phyloP scores from a whole-genome alignment of 1,140 invertebrate species.

The Cydia pomonella region DNA sequence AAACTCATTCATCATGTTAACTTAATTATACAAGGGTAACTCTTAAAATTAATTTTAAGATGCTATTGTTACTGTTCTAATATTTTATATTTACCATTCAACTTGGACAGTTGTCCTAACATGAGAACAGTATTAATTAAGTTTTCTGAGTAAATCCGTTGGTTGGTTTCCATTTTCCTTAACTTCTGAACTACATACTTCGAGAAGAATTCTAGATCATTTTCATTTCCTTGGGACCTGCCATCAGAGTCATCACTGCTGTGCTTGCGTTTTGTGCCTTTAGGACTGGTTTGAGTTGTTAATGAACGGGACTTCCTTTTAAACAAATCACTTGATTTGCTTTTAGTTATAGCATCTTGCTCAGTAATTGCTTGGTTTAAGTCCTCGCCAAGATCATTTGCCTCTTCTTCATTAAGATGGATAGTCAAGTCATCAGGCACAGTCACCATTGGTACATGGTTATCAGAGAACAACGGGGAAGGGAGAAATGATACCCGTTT shows the following conservation, averaged over 20 bases:
- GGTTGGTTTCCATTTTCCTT: slow-evolving; percentile 74
- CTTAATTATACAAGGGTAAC: slow-evolving; percentile 17
- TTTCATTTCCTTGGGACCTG: slow-evolving; percentile 60
- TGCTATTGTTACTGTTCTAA: slow-evolving; percentile 19
- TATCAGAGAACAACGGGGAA: slow-evolving; percentile 67
- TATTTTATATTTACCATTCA: slow-evolving; percentile 74
- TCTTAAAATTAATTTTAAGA: slow-evolving; percentile 4
- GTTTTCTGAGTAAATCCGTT: slow-evolving; percentile 76
- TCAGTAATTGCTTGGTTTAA: slow-evolving; percentile 62
- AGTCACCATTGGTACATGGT: slow-evolving; percentile 74
- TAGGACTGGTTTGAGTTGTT: slow-evolving; percentile 52
- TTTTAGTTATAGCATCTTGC: slow-evolving; percentile 38
- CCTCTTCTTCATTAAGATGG: slow-evolving; percentile 72
- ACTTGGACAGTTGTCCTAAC: slow-evolving; percentile 69
- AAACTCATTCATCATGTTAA: slow-evolving; percentile 1
- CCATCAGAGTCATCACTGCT: slow-evolving; percentile 48
- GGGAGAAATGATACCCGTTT: slow-evolving; percentile 72
- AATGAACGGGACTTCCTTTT: slow-evolving; percentile 53
- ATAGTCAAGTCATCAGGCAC: slow-evolving; percentile 75
- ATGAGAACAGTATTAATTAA: slow-evolving; percentile 75
- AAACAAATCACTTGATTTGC: slow-evolving; percentile 41
- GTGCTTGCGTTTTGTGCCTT: slow-evolving; percentile 55
- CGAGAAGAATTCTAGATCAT: slow-evolving; percentile 74
- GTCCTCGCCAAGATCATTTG: slow-evolving; percentile 65
- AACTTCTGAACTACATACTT: slow-evolving; percentile 77